Conservation (phyloP, 2,888 invertebrate species). For the Synergus japonicus region DNA sequence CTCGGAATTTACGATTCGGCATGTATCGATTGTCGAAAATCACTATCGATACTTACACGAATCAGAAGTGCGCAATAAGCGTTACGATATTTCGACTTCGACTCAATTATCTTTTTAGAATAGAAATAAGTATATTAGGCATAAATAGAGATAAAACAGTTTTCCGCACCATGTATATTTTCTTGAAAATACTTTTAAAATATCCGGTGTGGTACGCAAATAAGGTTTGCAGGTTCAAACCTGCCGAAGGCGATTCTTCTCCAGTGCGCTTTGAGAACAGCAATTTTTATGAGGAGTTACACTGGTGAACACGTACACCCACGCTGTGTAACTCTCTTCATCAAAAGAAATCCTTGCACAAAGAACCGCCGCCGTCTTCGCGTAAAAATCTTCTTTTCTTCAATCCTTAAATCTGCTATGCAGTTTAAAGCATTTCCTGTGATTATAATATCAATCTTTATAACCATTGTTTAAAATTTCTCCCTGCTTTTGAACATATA, state of each 20-base stretch:
- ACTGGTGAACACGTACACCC: constrained; percentile 16
- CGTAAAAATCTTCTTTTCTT: constrained; percentile 15
- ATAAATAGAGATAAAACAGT: constrained; percentile 17
- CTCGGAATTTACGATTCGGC: no score
- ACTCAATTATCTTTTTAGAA: no score
- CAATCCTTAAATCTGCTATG: constrained; percentile 25
- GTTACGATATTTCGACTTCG: no score
- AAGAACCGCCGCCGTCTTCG: constrained; percentile 10
- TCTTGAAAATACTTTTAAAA: constrained; percentile 25
- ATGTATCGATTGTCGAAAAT: no score
- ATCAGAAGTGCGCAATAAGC: no score
- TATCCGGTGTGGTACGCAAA: constrained; percentile 25
- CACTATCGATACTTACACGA: no score
- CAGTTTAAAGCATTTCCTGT: constrained; percentile 20
- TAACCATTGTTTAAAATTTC: background rate
- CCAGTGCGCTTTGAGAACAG: constrained; percentile 18
- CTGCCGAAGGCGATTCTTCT: constrained; percentile 20
- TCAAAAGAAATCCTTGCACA: constrained; percentile 39
- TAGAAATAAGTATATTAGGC: no score
- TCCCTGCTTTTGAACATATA: background rate
- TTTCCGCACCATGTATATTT: constrained; percentile 14
- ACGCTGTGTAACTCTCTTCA: constrained; percentile 32
- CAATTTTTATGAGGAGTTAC: constrained; percentile 28
- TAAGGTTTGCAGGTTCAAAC: constrained; percentile 29
- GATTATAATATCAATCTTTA: background rate